Percentiles rank a stretch among this genome's conserved stretches.
Conservation (phyloP, 2,113 vertebrate genomes). For the Phylloscopus trochiloides region DNA sequence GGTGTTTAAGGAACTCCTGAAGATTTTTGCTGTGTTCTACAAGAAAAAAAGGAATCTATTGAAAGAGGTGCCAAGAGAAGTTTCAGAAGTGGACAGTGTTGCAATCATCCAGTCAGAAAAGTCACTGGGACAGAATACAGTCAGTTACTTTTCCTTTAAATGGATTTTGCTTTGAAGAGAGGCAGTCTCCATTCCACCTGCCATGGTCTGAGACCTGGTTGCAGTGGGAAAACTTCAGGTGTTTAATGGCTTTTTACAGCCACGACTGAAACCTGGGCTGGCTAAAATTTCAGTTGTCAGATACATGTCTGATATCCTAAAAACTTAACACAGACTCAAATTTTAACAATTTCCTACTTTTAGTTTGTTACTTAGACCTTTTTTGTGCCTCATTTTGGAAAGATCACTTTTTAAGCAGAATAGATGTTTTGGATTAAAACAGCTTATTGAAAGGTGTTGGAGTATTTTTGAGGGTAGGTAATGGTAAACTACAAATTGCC, state of each 20-base stretch:
- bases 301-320: background rate
- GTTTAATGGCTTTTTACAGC: background rate
- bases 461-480: background rate
- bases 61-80: background rate
- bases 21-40: background rate
- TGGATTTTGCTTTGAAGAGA: background rate
- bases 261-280: background rate
- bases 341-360: background rate
- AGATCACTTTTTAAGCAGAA: background rate
- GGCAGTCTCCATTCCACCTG: background rate
- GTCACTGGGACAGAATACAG: background rate
- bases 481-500: background rate
- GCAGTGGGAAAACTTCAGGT: background rate
- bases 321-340: background rate
- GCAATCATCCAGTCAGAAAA: background rate
- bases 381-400: background rate
- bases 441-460: background rate
- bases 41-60: background rate
- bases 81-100: rapidly evolving
- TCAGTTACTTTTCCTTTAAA: background rate
- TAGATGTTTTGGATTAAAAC: background rate
- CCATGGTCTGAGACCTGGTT: background rate
- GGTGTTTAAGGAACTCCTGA: background rate
- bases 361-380: background rate
- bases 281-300: background rate